Base-by-base conservation (phyloP, 2,888 invertebrate species). In the Elegia similella region DNA sequence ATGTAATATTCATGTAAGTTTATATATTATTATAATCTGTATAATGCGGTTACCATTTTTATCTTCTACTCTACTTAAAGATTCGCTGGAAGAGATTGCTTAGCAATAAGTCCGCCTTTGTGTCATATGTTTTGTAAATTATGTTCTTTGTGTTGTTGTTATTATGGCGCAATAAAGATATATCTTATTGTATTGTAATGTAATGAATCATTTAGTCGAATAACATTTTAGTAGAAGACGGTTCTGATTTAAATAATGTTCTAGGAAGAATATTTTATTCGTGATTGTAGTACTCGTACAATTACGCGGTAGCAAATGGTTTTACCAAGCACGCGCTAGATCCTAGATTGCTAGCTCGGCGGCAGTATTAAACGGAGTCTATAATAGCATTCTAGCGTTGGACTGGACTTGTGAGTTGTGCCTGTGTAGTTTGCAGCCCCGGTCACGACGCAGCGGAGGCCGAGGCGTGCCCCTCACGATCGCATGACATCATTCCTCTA, bases 401-500 rank as follows among this genome's bases (percentile, higher is more conserved):
- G 17, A 5, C 17, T 16, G 44, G 30, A 48, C 47, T n/a, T n/a
- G n/a, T n/a, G n/a, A n/a, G n/a, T 48, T 30, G 48, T 32, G 32
- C 32, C 13, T 10, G 70, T 79, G 75, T 75, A 76, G 78, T 78
- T 80, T 70, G 73, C 62, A 78, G 78, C 73, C 76, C 75, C 72
- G 75, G 77, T 82, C 83, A 75, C 83, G 79, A 81, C 73, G 66
- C 75, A 68, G 67, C 74, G 68, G 73, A 72, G 73, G 69, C 72
- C 73, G 76, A 72, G 78, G 75, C 81, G 78, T 77, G 79, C 78
- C 80, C 82, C 80, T 80, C 75, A 82, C 82, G 79, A 85, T 79
- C 78, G 73, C 78, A 82, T 86, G 86, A 88, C 85, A 87, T 87
- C 86, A 88, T 79, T 73, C 73, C 64, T 62, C 67, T 63, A 64